Conservation (phyloP, 2,888 invertebrate species). For the Blastobasis lacticolella region DNA sequence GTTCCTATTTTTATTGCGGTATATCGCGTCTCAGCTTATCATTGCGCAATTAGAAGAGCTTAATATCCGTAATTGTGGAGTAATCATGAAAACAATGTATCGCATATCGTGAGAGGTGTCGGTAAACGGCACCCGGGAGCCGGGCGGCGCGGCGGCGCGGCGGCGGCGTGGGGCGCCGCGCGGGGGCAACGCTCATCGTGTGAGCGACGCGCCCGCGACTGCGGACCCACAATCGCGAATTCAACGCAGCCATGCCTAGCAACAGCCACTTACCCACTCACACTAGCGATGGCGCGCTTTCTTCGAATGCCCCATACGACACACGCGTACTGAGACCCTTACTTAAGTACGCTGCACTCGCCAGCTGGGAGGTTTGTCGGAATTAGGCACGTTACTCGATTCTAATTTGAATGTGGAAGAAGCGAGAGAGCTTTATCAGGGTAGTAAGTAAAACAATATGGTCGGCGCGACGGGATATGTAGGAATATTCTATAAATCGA, state of each 20-base stretch:
- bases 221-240: constrained; percentile 60
- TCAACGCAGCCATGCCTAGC: constrained; percentile 57
- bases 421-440: no score
- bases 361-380: constrained; percentile 43
- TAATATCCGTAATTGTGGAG: constrained; percentile 17
- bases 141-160: constrained; percentile 13
- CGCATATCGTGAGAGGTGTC: constrained; percentile 38
- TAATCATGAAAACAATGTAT: constrained; percentile 34
- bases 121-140: constrained; percentile 30
- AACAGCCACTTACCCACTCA: constrained; percentile 48
- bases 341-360: constrained; percentile 41
- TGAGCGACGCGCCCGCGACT: constrained; percentile 57
- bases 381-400: constrained; percentile 39
- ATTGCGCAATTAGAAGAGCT: constrained; percentile 8
- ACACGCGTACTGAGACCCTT: constrained; percentile 19
- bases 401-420: background rate
- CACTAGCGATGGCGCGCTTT: constrained; percentile 50
- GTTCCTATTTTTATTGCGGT: background rate
- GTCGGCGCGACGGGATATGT: no score
- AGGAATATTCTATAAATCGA: no score
- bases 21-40: background rate
- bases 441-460: no score
- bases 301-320: constrained; percentile 16
- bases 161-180: constrained; percentile 11
- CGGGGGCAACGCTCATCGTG: constrained; percentile 71